Evolutionary conservation across 1,140 invertebrate genomes (phyloP).

Genomic region (Ostrea denselamellosa): DNA sequence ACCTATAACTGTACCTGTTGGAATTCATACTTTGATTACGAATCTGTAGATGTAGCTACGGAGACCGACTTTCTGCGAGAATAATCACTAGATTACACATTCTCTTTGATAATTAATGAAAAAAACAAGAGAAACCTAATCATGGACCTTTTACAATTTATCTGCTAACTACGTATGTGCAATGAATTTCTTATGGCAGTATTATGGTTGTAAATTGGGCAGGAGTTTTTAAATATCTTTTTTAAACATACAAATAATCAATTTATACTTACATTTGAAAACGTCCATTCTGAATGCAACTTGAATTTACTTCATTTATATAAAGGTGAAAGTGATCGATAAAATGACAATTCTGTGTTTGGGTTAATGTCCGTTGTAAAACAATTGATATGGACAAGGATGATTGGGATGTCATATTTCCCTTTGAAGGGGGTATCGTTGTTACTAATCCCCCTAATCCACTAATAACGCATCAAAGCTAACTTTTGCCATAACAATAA

Average conservation of each 20-base stretch:
- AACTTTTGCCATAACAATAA: conserved; percentile 31
- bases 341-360: neutral
- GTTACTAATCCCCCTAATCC: neutral
- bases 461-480: conserved; percentile 25
- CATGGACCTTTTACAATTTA: too few relatives aligned
- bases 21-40: too few relatives aligned
- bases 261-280: neutral
- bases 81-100: too few relatives aligned
- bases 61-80: too few relatives aligned
- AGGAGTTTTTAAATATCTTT: neutral
- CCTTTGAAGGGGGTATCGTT: neutral
- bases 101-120: too few relatives aligned
- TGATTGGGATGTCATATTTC: conserved; percentile 11
- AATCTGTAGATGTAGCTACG: too few relatives aligned
- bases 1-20: too few relatives aligned
- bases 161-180: too few relatives aligned
- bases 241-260: neutral
- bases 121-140: too few relatives aligned
- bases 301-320: neutral
- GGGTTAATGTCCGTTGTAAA: neutral
- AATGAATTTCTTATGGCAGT: too few relatives aligned
- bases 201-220: neutral
- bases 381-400: neutral
- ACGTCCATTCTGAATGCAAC: neutral
- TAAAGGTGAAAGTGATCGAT: neutral